Conservation (phyloP, 2,888 invertebrate genomes). For the Cheilosia urbana region DNA sequence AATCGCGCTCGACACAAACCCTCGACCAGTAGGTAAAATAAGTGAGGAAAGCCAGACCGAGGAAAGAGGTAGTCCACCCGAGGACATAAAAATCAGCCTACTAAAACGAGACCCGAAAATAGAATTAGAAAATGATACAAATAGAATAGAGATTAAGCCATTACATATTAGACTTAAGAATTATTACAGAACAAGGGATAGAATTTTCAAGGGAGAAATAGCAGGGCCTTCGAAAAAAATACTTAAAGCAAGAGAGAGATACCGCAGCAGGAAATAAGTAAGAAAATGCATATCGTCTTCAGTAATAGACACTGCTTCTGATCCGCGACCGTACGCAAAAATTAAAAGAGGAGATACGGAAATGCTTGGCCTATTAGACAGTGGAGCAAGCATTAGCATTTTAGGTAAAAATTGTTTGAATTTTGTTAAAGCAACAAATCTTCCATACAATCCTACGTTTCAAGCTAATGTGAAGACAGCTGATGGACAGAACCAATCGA, state of each 20-base stretch:
- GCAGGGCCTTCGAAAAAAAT: not conserved
- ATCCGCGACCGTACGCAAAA: slow-evolving; percentile 7
- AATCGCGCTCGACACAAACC: slow-evolving; percentile 12
- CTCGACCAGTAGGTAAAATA: not conserved
- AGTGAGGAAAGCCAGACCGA: too few species aligned
- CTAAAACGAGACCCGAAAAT: too few species aligned
- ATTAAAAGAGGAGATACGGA: not conserved
- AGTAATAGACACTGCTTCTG: not conserved
- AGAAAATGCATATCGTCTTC: not conserved
- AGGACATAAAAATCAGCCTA: too few species aligned
- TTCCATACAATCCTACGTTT: too few species aligned
- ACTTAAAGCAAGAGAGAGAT: not conserved
- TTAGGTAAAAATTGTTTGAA: slow-evolving; percentile 34
- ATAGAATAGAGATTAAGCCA: not conserved
- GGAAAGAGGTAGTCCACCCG: too few species aligned
- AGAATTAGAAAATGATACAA: not conserved
- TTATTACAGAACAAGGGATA: not conserved
- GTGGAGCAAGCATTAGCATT: slow-evolving; percentile 40
- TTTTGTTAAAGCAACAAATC: too few species aligned
- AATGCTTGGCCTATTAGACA: slow-evolving; percentile 34
- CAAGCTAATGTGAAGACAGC: too few species aligned
- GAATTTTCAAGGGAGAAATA: slow-evolving; percentile 9
- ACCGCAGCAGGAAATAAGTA: not conserved
- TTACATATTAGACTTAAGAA: slow-evolving; percentile 3
- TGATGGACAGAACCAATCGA: too few species aligned